Evolutionary conservation across 2,797 vertebrate genomes (phyloP).

Genomic region (Hydrophis major): DNA sequence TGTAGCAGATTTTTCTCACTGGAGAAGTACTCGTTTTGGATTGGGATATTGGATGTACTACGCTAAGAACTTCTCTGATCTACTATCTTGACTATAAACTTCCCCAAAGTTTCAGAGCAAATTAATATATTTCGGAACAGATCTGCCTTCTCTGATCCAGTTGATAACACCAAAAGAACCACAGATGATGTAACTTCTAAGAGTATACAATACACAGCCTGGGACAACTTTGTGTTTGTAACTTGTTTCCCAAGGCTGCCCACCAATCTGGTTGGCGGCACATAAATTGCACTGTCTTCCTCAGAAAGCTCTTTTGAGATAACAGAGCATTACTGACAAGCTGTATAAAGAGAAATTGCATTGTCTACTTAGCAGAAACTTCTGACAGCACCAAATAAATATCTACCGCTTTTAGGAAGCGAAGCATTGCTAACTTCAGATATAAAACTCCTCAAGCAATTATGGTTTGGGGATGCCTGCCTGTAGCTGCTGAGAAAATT

Average conservation of each 20-base stretch:
- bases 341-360: constrained; percentile 30
- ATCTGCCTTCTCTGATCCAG: neutral
- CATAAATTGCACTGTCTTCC: neutral
- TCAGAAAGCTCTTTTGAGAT: constrained; percentile 5
- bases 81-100: neutral
- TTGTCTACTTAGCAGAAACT: constrained; percentile 30
- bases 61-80: too few relatives aligned
- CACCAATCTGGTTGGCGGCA: neutral
- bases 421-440: constrained; percentile 22
- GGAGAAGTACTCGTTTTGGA: neutral
- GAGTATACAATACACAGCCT: neutral
- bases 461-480: neutral
- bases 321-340: constrained; percentile 27
- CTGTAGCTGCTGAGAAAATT: neutral
- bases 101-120: neutral
- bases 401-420: constrained; percentile 15
- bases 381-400: constrained; percentile 35
- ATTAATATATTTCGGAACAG: neutral
- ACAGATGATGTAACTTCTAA: neutral
- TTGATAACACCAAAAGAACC: neutral
- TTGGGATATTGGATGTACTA: neutral
- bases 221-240: neutral
- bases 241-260: neutral
- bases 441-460: constrained; percentile 20
- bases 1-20: neutral